Base-by-base conservation (phyloP, 2,888 invertebrate genomes). In the Epinotia brunnichana region DNA sequence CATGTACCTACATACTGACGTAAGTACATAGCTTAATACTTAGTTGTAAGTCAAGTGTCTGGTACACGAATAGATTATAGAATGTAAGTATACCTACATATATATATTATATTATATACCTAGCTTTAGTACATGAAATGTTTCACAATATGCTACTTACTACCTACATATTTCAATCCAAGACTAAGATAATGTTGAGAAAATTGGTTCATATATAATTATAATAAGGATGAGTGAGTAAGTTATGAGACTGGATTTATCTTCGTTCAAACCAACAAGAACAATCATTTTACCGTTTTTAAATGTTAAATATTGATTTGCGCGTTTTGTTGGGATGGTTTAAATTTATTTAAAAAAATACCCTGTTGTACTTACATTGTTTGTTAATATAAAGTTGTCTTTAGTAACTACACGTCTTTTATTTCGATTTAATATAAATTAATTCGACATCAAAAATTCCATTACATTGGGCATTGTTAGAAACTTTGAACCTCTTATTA, bases 31-130 rank as follows among this genome's bases (percentile, higher is more conserved):
- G 48, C 68, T 68, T 68, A 57, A 51, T 41, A 57, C 54, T 17
- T 73, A 73, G 57, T 57, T 48, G n/a, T 73, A 68, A 68, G 68
- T 51, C 41, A 73, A 57, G 73, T 73, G 73, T 73, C 73, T 73
- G 73, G 73, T 69, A 73, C 73, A 73, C 73, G 51, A 41, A 24
- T 69, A 68, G 39, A 57, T 57, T 39, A 51, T 70, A 59, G 44
- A 15, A 48, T 39, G 10, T 69, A 63, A 59, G 73, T 63, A 41
- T 29, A 56, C 17, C 15, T 17, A 35, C 44, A 41, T 19, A 24
- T 39, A 67, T 53, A 9, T 9, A 35, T 35, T 29, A 35, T 35
- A 35, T 35, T 35, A 9, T 35, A 51, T 41, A 44, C 29, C 21
- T 62, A 62, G 44, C 5, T 62, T 56, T 9, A 15, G 41, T 54